Percentiles rank a stretch among this genome's conserved stretches.
Conservation (phyloP, 2,797 vertebrate genomes). For the Yasuhikotakia modesta region DNA sequence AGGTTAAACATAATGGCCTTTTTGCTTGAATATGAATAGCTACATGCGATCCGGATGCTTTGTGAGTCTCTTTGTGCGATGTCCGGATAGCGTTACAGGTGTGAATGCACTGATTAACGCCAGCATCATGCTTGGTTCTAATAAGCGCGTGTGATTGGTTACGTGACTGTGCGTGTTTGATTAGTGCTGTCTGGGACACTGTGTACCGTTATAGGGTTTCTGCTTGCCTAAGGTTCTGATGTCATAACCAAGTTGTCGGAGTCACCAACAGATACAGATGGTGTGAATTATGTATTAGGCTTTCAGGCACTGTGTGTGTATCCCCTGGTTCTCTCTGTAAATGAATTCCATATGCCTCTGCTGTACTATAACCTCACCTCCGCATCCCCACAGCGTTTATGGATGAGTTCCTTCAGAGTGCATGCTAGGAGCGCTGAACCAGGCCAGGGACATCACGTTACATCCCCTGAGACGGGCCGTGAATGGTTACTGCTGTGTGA, state of each 20-base stretch:
- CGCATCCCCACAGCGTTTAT: slow-evolving; percentile 58
- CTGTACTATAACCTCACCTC: slow-evolving; percentile 46
- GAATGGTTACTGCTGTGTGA: background rate
- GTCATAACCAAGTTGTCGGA: background rate
- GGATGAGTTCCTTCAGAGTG: slow-evolving; percentile 32
- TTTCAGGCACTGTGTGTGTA: slow-evolving; percentile 16
- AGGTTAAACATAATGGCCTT: slow-evolving; percentile 41
- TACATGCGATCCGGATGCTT: slow-evolving; percentile 28
- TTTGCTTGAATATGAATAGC: slow-evolving; percentile 34
- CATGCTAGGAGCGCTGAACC: background rate
- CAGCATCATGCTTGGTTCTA: slow-evolving; percentile 1
- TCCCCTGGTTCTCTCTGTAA: slow-evolving; percentile 27
- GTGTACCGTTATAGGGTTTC: slow-evolving; percentile 7
- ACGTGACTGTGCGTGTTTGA: slow-evolving; percentile 34
- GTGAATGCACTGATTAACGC: slow-evolving; percentile 31
- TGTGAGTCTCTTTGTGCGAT: too few relatives aligned
- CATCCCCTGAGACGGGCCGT: slow-evolving; percentile 8
- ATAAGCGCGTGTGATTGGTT: slow-evolving; percentile 24
- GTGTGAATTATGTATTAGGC: slow-evolving; percentile 30
- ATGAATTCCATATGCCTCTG: slow-evolving; percentile 52
- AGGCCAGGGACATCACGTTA: slow-evolving; percentile 33
- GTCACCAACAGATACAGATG: background rate
- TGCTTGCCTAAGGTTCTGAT: background rate
- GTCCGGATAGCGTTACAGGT: slow-evolving; percentile 27
- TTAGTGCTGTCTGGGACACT: slow-evolving; percentile 8